A percentile compares a stretch with the other conserved stretches of the same genome.
phyloP scores from a whole-genome alignment of 2,888 invertebrate species.

The Cinara cedri region DNA sequence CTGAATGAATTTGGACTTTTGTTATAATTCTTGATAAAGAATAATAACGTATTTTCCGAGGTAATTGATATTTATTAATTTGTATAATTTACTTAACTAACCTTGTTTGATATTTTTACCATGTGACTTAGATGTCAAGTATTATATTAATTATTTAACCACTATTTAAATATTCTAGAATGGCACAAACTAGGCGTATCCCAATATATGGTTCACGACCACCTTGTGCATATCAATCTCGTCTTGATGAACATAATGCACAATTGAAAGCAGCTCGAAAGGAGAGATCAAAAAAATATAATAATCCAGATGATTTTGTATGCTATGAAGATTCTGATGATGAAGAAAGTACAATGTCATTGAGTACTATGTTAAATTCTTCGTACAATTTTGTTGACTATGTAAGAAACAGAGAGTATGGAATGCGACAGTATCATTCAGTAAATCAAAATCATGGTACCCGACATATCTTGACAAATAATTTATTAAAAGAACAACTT shows the following conservation, averaged over 20 bases:
- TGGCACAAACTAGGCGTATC: constrained; percentile 76
- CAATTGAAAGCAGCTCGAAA: constrained; percentile 70
- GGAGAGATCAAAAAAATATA: constrained; percentile 79
- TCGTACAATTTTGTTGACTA: constrained; percentile 88
- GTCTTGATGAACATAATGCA: constrained; percentile 76
- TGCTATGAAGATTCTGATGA: too few relatives aligned
- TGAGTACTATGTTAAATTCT: constrained; percentile 67
- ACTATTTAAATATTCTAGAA: constrained; percentile 62
- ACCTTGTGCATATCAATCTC: constrained; percentile 73
- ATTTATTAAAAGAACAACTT: constrained; percentile 84
- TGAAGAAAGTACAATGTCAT: too few relatives aligned
- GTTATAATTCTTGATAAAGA: too few relatives aligned
- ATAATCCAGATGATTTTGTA: constrained; percentile 73
- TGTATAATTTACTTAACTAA: too few relatives aligned
- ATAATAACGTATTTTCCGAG: too few relatives aligned
- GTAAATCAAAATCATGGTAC: constrained; percentile 82
- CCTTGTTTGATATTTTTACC: too few relatives aligned
- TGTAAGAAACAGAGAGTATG: constrained; percentile 77
- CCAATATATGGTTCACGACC: constrained; percentile 77
- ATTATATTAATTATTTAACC: too few relatives aligned
- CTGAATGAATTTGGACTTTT: too few relatives aligned
- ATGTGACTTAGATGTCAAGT: too few relatives aligned
- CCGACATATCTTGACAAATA: constrained; percentile 85
- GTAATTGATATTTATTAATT: too few relatives aligned
- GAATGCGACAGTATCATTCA: constrained; percentile 73